Conservation (phyloP, 2,113 vertebrate species). For the Leptodactylus fuscus region DNA sequence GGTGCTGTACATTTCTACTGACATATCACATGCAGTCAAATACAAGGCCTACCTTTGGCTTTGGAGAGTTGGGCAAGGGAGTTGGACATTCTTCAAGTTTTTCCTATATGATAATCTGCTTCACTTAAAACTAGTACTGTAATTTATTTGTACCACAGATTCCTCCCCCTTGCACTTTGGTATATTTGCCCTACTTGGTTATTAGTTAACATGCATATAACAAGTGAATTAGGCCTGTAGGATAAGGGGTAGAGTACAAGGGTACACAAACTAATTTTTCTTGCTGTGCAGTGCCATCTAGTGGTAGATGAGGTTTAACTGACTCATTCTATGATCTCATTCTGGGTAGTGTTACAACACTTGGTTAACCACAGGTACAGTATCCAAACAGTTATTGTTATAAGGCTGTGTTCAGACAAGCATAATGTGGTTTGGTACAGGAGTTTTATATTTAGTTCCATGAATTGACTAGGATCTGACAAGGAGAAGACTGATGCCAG, state of each 20-base stretch:
- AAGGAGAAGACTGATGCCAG: no score
- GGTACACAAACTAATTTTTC: neutral
- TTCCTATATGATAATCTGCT: neutral
- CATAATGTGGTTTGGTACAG: no score
- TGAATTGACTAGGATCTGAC: no score
- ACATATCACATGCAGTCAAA: neutral
- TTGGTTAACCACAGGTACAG: no score
- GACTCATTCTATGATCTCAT: no score
- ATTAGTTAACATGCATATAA: constrained; percentile 6
- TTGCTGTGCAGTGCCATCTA: neutral
- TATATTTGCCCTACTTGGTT: neutral
- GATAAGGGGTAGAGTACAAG: no score
- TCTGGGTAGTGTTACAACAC: no score
- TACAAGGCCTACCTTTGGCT: constrained; percentile 1
- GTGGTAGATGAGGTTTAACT: neutral
- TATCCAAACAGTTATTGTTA: no score
- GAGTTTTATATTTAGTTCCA: no score
- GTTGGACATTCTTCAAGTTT: neutral
- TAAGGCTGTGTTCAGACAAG: no score
- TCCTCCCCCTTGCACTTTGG: neutral
- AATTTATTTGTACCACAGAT: neutral
- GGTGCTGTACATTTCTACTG: neutral
- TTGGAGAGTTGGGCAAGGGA: neutral
- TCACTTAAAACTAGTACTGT: neutral
- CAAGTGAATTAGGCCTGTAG: no score